phyloP scores from a whole-genome alignment of 2,113 vertebrate species.

The Dicerorhinus sumatrensis region DNA sequence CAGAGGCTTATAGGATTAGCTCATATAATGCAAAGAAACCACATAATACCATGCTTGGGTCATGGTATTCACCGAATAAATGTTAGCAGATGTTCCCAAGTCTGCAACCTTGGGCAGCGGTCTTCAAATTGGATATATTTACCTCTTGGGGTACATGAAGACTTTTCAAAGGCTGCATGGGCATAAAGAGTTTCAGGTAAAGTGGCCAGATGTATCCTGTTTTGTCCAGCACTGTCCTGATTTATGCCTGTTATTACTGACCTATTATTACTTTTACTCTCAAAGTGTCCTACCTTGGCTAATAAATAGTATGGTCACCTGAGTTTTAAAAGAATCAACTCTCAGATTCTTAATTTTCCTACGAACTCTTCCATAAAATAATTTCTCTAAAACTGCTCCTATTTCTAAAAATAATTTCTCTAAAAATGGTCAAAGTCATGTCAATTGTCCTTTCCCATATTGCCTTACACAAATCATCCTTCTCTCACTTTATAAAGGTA shows the following conservation, averaged over 20 bases:
- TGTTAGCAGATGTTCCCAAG: background rate
- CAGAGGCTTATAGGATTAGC: background rate
- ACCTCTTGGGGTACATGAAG: background rate
- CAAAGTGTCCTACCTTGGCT: background rate
- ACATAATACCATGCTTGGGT: background rate
- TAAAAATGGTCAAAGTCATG: background rate
- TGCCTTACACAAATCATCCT: background rate
- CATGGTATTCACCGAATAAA: background rate
- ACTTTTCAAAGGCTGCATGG: background rate
- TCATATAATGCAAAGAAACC: background rate
- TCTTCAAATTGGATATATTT: background rate
- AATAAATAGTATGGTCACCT: background rate
- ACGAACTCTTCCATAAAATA: background rate
- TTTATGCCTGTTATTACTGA: background rate
- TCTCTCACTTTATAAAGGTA: background rate
- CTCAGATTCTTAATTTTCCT: background rate
- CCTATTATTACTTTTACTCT: background rate
- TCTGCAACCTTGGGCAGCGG: background rate
- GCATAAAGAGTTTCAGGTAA: background rate
- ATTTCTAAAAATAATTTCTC: conserved; percentile 12
- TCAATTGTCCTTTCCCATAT: background rate
- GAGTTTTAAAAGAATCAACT: background rate
- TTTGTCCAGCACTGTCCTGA: background rate
- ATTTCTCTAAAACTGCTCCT: background rate
- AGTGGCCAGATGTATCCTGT: background rate